phyloP scores from a whole-genome alignment of 1,140 invertebrate species.

The Heliconius congener region DNA sequence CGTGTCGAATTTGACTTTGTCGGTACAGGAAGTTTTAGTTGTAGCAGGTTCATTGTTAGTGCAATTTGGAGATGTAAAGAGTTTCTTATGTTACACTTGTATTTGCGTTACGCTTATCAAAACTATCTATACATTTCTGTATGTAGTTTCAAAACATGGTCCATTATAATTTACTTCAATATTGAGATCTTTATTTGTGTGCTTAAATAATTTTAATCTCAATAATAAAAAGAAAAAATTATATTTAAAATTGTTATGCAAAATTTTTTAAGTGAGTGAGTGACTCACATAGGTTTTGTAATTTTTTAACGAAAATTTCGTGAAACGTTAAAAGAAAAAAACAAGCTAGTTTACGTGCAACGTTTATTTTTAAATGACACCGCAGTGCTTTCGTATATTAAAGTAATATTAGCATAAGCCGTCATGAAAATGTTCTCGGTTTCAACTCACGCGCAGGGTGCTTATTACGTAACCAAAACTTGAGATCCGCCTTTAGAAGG shows the following conservation, averaged over 20 bases:
- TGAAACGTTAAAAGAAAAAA: background rate
- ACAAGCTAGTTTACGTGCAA: background rate
- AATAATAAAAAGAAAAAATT: too few relatives aligned
- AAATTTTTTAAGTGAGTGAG: background rate
- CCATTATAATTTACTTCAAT: background rate
- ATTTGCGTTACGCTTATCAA: constrained; percentile 71
- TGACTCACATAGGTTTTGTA: background rate
- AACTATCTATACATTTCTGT: background rate
- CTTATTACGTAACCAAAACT: constrained; percentile 62
- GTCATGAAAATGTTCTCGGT: constrained; percentile 49
- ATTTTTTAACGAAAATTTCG: background rate
- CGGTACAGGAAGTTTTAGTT: constrained; percentile 70
- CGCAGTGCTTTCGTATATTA: constrained; percentile 26
- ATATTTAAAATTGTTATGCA: background rate
- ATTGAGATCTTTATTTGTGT: background rate
- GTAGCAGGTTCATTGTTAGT: constrained; percentile 63
- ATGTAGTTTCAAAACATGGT: background rate
- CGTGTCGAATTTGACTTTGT: constrained; percentile 75
- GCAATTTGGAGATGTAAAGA: constrained; percentile 47
- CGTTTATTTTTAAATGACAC: constrained; percentile 17
- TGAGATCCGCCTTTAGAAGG: constrained; percentile 51
- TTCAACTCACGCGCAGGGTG: constrained; percentile 66
- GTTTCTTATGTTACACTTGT: constrained; percentile 55
- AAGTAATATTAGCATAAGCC: constrained; percentile 64
- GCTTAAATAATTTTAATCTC: background rate